Evolutionary conservation across 1,140 invertebrate species (phyloP).

Genomic region (Solen grandis): DNA sequence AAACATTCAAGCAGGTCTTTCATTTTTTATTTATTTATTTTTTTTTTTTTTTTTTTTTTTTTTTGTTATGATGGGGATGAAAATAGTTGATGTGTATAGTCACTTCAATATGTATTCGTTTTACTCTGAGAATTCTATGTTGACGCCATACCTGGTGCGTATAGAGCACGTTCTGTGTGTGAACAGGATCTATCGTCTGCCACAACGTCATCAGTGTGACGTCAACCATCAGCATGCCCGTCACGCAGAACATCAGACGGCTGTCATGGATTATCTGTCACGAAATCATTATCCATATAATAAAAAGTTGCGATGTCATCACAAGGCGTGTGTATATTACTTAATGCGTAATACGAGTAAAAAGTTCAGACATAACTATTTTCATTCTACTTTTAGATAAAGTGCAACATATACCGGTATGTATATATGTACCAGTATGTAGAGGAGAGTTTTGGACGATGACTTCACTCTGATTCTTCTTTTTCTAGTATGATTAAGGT

Average conservation of each 20-base stretch:
- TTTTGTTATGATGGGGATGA: neutral
- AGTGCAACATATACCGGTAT: no score
- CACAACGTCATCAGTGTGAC: slow-evolving; percentile 22
- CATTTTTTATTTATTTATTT: neutral
- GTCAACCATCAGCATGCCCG: slow-evolving; percentile 26
- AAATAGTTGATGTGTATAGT: neutral
- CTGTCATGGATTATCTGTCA: slow-evolving; percentile 33
- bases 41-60: neutral
- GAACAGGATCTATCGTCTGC: slow-evolving; percentile 40
- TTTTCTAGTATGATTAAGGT: no score
- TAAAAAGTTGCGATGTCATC: no score
- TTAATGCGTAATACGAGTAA: neutral
- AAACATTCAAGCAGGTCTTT: neutral
- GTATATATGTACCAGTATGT: neutral
- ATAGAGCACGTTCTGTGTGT: neutral
- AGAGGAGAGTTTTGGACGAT: neutral
- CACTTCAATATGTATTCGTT: neutral
- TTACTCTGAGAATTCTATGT: neutral
- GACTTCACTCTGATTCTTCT: neutral
- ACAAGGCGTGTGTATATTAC: neutral
- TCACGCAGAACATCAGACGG: slow-evolving; percentile 3
- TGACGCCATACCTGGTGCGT: slow-evolving; percentile 14
- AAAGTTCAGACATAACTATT: neutral
- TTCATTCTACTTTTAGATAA: no score
- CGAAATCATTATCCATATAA: neutral